Evolutionary conservation across 1,140 invertebrate species (phyloP), one percentile per base, ranked within the genome.

Genomic region (Pseudomyrmex cubaensis): DNA sequence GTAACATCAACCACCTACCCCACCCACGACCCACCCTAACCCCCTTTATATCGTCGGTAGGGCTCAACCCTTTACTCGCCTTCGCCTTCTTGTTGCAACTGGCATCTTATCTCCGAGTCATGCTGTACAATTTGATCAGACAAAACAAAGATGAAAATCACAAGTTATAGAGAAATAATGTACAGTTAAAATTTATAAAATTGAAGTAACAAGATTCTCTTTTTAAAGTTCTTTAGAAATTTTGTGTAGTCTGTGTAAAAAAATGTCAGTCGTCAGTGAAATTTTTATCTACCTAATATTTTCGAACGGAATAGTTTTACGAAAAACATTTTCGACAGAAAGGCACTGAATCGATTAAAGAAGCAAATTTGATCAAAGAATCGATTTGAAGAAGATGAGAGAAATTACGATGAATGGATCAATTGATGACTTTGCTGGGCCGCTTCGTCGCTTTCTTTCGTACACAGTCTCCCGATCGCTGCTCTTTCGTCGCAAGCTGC

Each of bases 1-100:
- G 87, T 88, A 87, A 85, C 86, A 85, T 85, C 85, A 70, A 48
- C 59, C 70, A 48, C 62, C 57, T n/a, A 70, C 57, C 70, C 25
- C 20, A 2, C 70, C 67, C 15, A 20, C 15, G n/a, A 35, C 4
- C 69, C 57, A 46, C 50, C 59, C 67, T n/a, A 48, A 56, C 54
- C 15, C 44, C 52, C 52, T 74, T 44, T 69, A 25, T 52, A 56
- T 13, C 75, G 63, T 69, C 44, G 46, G 56, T 72, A 80, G 54
- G 22, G 44, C 15, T 59, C 66, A 59, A 63, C 56, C 73, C 72
- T 64, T 83, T 83, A 35, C 57, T 62, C 48, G 35, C n/a, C n/a
- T 73, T 82, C 78, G 46, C 59, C 56, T 82, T 7, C 9, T 56
- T 62, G 61, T 44, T 64, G 44, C 70, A 59, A 75, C 44, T 64